Percentiles rank a stretch among this genome's conserved stretches.
These are phyloP conservation scores for Pseudopipra pipra DNA, from an alignment of 2,113 vertebrate genomes.

Conservation along the genomic window DNA sequence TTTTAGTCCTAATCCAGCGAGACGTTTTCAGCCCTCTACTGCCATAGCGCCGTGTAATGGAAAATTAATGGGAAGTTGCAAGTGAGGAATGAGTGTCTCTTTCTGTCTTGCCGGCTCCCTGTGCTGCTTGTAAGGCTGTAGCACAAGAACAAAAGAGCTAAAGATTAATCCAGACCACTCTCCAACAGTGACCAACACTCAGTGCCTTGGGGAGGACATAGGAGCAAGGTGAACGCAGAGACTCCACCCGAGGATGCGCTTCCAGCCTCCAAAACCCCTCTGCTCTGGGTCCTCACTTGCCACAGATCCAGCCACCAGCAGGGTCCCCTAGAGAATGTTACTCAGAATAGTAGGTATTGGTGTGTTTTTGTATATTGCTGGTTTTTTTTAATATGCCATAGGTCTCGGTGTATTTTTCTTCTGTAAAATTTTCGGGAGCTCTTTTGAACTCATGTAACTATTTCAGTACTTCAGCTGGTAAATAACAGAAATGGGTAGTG, in stretches of 20 bases:
- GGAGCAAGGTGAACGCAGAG: not conserved
- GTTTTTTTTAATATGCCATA: not conserved
- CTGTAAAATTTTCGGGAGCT: not conserved
- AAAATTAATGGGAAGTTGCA: conserved; percentile 12
- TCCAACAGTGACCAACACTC: not conserved
- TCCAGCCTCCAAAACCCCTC: not conserved
- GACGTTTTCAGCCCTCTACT: not conserved
- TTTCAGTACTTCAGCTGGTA: not conserved
- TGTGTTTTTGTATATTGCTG: not conserved
- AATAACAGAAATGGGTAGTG: not conserved
- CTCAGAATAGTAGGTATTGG: not conserved
- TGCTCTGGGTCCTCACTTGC: not conserved
- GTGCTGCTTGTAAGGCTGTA: not conserved
- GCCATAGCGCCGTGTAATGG: not conserved
- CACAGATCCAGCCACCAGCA: not conserved
- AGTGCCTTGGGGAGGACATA: not conserved
- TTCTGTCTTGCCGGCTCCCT: not conserved
- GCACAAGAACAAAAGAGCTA: not conserved
- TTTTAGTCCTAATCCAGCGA: conserved; percentile 3
- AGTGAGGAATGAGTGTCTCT: not conserved
- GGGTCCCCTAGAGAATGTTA: not conserved
- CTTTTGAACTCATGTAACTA: not conserved
- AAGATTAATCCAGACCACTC: not conserved
- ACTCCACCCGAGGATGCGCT: not conserved
- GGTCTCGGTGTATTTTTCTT: not conserved